Conservation (phyloP, 1,140 invertebrate species). For the Drosophila ironensis region DNA sequence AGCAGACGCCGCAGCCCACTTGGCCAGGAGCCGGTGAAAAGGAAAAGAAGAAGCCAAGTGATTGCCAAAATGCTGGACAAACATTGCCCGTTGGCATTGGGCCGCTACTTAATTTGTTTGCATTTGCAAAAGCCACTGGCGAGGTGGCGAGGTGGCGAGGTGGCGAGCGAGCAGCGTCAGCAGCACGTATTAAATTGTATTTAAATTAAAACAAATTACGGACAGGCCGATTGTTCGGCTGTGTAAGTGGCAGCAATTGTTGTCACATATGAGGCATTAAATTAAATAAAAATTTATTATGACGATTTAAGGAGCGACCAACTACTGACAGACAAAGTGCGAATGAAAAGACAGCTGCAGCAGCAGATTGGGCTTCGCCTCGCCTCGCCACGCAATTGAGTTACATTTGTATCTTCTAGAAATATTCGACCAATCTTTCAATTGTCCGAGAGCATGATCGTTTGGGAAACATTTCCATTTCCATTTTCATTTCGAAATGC, state of each 20-base stretch:
- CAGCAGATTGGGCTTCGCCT: slow-evolving; percentile 15
- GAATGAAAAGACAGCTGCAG: slow-evolving; percentile 42
- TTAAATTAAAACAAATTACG: slow-evolving; percentile 79
- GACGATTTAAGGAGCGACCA: slow-evolving; percentile 69
- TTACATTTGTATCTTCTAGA: slow-evolving; percentile 43
- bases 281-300: slow-evolving; percentile 79
- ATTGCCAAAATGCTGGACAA: slow-evolving; percentile 27
- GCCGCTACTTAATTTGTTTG: slow-evolving; percentile 41
- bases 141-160: not conserved
- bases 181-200: slow-evolving; percentile 70
- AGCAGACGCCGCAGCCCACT: not conserved
- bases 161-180: slow-evolving; percentile 28
- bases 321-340: slow-evolving; percentile 54
- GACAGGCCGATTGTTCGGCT: slow-evolving; percentile 44
- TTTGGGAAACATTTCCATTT: slow-evolving; percentile 17
- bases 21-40: too few relatives aligned
- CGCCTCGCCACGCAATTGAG: slow-evolving; percentile 64
- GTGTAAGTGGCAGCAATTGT: slow-evolving; percentile 67
- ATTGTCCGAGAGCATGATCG: slow-evolving; percentile 47
- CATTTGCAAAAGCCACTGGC: slow-evolving; percentile 29
- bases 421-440: slow-evolving; percentile 45
- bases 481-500: slow-evolving; percentile 9
- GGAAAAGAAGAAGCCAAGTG: not conserved
- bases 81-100: slow-evolving; percentile 31
- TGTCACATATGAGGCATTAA: slow-evolving; percentile 67